Evolutionary conservation across 2,888 invertebrate species (phyloP), one percentile per base, ranked within the genome.

Genomic region (Villa cingulata): DNA sequence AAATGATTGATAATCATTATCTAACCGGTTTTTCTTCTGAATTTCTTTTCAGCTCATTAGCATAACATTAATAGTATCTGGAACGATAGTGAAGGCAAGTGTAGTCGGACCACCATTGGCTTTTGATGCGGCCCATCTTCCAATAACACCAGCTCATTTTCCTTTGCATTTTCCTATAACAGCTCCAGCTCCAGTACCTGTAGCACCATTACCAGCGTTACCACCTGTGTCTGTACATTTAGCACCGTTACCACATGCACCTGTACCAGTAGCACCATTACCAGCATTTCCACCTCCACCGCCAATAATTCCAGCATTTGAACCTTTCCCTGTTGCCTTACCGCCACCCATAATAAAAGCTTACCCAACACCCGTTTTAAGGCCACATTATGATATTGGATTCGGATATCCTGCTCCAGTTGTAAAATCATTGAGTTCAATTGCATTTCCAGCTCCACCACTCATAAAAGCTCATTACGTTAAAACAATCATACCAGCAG

Each of bases 341-440:
- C 38, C 41, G 19, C 34, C 48, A 41, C 44, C 48, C 6, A 41
- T 50, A 7, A 41, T 48, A 20, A 52, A 48, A 38, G 15, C 23
- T 12, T 36, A 29, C 16, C 38, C 41, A 20, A 36, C 48, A 41
- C 44, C 48, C 6, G 43, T 50, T 6, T 40, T 48, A 23, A 52
- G 46, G 36, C 20, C 46, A 38, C 50, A 47, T 12, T 5, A 45
- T 16, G 27, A 37, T 1, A 45, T 50, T 39, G 50, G 48, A 17
- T 40, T 36, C 23, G 46, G 44, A 32, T 51, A 45, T 41, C 38
- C 48, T 16, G 36, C 46, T 14, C 50, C 52, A 23, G 36, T 50
- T 29, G 19, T 52, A 23, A 50, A 50, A 27, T 27, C 48, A 10
- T 42, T 46, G 12, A 20, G 23, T 19, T 10, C 37, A 9, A 7